A percentile compares a stretch with the other conserved stretches of the same genome.
Conservation (phyloP, 35 echinoderm and acorn worm species). For the Lytechinus pictus region DNA sequence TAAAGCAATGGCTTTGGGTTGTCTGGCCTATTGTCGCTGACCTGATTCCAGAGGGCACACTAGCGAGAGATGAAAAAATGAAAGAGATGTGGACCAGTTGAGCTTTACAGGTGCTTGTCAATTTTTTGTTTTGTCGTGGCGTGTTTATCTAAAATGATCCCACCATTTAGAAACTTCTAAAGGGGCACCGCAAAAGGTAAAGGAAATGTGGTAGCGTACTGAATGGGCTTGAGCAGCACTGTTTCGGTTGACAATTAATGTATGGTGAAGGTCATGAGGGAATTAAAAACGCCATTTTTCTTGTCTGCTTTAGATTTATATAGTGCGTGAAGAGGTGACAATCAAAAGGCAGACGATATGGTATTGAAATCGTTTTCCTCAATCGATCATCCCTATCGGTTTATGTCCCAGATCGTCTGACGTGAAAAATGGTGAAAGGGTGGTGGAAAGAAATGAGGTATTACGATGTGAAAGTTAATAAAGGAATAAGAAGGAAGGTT, state of each 20-base stretch:
- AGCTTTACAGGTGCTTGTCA: constrained; percentile 24
- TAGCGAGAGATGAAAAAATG: constrained; percentile 13
- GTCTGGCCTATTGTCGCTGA: constrained; percentile 17
- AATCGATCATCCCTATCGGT: constrained; percentile 25
- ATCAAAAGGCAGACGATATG: background rate
- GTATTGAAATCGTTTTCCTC: background rate
- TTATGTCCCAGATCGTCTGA: background rate
- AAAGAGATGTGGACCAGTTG: constrained; percentile 24
- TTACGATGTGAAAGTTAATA: background rate
- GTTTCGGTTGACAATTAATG: background rate
- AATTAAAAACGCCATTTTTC: background rate
- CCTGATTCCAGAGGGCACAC: background rate
- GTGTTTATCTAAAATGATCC: constrained; percentile 27
- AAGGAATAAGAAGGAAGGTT: background rate
- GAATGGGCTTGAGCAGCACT: background rate
- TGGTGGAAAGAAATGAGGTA: background rate
- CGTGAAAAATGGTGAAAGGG: background rate
- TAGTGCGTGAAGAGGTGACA: constrained; percentile 7
- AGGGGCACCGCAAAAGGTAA: constrained; percentile 36
- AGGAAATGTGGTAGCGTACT: background rate
- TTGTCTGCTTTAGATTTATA: background rate
- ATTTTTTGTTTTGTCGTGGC: constrained; percentile 17
- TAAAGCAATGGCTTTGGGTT: constrained; percentile 28
- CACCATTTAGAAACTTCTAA: background rate
- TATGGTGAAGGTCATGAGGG: background rate